Base-by-base conservation (phyloP, 2,888 invertebrate genomes). In the Hipparchia semele region DNA sequence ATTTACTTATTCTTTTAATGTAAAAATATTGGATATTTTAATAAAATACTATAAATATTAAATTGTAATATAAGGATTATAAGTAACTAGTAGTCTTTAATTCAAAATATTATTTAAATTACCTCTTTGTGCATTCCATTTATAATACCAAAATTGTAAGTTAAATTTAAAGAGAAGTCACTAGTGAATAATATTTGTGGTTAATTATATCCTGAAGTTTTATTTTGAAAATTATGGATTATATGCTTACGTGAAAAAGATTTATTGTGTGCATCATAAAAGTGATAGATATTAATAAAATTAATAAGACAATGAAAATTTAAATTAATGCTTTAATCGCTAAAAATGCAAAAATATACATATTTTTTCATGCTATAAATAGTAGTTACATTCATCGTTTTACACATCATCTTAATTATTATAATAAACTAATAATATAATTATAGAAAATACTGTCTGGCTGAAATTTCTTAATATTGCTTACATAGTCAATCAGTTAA, bases 71-170 rank as follows among this genome's bases (percentile, higher is more conserved):
- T 76, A 81, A 82, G 76, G 80, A 54, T 82, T 77, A 79, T 72
- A 76, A 72, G 23, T 80, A 80, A 53, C 82, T 78, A 86, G 84
- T 51, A 58, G 59, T 67, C n/a, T 23, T 61, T 58, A 46, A 56
- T 13, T 71, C 53, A 54, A 71, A 69, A 46, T 51, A 69, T 71
- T 71, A 65, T 74, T 86, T 86, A 87, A 83, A 88, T 84, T 91
- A 92, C 92, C 92, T 92, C 92, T 88, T 81, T 83, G 85, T 87
- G 85, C 93, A 94, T 93, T 93, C 93, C 92, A 87, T 81, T 78
- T 77, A 81, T 86, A 84, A 90, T 87, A 91, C 92, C 93, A 93
- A 93, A 92, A 75, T 77, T 79, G 76, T 78, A 72, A 77, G 74
- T 83, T 85, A 74, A 91, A 88, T 89, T 87, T 84, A 84, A 88